Percentiles rank a stretch among this genome's conserved stretches.
These are phyloP conservation scores for Aphodius granarius DNA, from an alignment of 2,888 invertebrate genomes.

Conservation along the genomic window DNA sequence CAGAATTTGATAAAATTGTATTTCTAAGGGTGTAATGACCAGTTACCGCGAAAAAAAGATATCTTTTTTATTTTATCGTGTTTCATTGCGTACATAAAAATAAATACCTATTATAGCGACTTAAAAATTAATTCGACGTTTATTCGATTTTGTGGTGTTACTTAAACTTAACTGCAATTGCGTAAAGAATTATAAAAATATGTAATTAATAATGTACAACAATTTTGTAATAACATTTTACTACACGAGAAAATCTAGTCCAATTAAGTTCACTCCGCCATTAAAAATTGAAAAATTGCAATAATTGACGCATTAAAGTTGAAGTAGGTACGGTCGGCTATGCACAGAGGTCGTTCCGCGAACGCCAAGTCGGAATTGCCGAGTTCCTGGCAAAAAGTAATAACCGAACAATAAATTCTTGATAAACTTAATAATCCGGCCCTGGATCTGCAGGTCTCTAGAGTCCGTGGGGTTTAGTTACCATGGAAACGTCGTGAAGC, in stretches of 20 bases:
- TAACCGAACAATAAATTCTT: conserved; percentile 25
- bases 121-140: no score
- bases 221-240: no score
- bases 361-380: conserved; percentile 1
- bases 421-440: conserved; percentile 28
- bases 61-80: no score
- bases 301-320: conserved; percentile 4
- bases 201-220: no score
- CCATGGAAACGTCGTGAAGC: conserved; percentile 36
- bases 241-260: neutral
- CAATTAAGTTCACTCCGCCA: neutral
- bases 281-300: conserved; percentile 1
- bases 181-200: no score
- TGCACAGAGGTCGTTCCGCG: neutral
- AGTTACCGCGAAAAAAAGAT: no score
- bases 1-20: no score
- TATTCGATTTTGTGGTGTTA: no score
- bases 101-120: no score
- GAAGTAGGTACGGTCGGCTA: neutral
- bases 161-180: no score
- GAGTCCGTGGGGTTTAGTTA: conserved; percentile 35
- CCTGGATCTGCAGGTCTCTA: conserved; percentile 37
- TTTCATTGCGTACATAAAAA: no score
- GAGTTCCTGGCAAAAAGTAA: conserved; percentile 3
- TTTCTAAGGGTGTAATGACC: no score